Evolutionary conservation across 2,888 invertebrate species (phyloP), one percentile per base, ranked within the genome.

Genomic region (Andrena hattorfiana): DNA sequence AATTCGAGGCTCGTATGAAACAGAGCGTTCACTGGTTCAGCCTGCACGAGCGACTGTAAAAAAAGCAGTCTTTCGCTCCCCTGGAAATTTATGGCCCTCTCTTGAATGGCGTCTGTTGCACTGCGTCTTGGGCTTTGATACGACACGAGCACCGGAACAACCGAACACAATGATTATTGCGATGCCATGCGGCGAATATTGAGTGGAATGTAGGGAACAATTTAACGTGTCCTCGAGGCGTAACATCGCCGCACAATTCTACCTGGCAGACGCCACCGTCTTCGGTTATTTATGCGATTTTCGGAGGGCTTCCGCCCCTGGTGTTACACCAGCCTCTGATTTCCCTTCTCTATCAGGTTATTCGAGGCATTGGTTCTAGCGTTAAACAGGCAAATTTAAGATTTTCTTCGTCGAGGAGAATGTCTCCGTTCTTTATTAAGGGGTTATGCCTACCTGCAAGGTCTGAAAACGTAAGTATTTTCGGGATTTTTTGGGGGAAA

Each of bases 111-210:
- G 77, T 81, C 81, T 73, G 82, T 72, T 76, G 63, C n/a, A n/a
- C 70, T 60, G 72, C 76, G 60, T 81, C 83, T 81, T 48, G 56
- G 76, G 80, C 54, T 60, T 83, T 81, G 76, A 83, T 82, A 70
- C 69, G 77, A 66, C 82, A 88, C 87, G 81, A 81, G 84, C 76
- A 87, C 83, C 85, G 86, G 81, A 86, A 84, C 84, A 80, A 54
- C 81, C 42, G 82, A 63, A 10, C 81, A 86, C 85, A 86, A 87
- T 89, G 78, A 89, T 89, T 86, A 78, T 85, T 76, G 73, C 80
- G 71, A 74, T 71, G 68, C 76, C 76, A 30, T 60, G 48, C 71
- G 8, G 28, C 59, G 48, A 62, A 62, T 69, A 64, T 68, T 42
- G 26, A 64, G 56, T 23, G 42, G 68, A 60, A 69, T 75, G 72